These are phyloP conservation scores for Doryteuthis pealeii DNA, from an alignment of 1,140 invertebrate species.

Conservation along the genomic window DNA sequence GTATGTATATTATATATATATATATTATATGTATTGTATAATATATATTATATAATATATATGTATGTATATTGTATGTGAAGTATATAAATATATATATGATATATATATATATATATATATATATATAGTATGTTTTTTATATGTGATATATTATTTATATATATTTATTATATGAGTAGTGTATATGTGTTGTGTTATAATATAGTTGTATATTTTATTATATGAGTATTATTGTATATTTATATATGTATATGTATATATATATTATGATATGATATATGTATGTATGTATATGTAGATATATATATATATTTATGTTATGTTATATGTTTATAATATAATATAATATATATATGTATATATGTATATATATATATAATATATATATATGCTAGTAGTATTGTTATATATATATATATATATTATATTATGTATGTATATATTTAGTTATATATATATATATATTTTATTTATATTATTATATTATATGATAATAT, in stretches of 20 bases:
- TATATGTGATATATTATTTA: too few relatives aligned
- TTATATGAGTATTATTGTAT: neutral
- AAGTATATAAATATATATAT: too few relatives aligned
- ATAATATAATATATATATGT: too few relatives aligned
- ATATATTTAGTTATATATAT: neutral
- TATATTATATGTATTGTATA: too few relatives aligned
- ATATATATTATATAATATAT: too few relatives aligned
- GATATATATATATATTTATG: neutral
- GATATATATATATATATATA: too few relatives aligned
- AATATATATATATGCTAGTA: neutral
- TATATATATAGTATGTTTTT: too few relatives aligned
- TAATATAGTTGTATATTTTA: neutral
- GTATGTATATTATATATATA: neutral
- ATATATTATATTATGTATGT: neutral
- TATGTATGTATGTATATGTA: neutral
- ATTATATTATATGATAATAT: conserved; percentile 1
- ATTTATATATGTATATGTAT: neutral
- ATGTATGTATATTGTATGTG: too few relatives aligned
- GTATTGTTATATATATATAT: too few relatives aligned
- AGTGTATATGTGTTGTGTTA: neutral
- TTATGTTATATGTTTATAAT: neutral
- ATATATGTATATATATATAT: neutral
- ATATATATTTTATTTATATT: too few relatives aligned
- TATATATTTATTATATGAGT: neutral
- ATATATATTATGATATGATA: neutral